Evolutionary conservation across 1,140 invertebrate genomes (phyloP).

Genomic region (Orchestia grillus): DNA sequence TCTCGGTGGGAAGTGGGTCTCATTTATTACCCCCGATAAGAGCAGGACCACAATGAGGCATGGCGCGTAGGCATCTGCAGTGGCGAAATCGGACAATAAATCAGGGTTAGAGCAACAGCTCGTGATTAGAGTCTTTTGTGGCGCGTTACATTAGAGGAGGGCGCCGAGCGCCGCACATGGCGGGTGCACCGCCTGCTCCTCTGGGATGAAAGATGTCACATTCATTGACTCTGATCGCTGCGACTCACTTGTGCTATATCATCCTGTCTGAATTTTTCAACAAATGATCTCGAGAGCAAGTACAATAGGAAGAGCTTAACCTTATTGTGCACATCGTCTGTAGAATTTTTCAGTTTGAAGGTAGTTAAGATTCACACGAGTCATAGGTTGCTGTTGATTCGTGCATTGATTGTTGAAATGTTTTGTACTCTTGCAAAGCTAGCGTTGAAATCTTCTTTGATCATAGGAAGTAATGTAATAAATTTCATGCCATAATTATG

Average conservation of each 20-base stretch:
- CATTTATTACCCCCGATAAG: neutral
- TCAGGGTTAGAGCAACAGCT: neutral
- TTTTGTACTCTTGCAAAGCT: neutral
- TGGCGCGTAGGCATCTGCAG: neutral
- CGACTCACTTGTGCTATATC: neutral
- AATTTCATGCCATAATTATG: too few species aligned
- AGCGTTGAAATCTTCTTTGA: neutral
- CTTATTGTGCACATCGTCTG: neutral
- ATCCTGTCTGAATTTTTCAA: neutral
- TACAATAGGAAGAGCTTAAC: neutral
- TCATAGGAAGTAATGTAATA: too few species aligned
- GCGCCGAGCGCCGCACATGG: neutral
- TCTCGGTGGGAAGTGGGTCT: neutral
- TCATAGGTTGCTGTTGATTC: neutral
- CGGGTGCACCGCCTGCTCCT: neutral
- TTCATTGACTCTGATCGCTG: neutral
- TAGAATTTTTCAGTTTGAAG: neutral
- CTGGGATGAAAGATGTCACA: neutral
- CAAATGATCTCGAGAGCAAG: neutral
- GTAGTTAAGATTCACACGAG: too few species aligned
- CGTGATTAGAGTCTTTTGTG: neutral
- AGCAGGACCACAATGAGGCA: neutral
- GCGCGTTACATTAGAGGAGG: neutral
- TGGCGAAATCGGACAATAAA: neutral
- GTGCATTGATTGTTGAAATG: neutral